Evolutionary conservation across 2,888 invertebrate species (phyloP).

Genomic region (Andrena praecox): DNA sequence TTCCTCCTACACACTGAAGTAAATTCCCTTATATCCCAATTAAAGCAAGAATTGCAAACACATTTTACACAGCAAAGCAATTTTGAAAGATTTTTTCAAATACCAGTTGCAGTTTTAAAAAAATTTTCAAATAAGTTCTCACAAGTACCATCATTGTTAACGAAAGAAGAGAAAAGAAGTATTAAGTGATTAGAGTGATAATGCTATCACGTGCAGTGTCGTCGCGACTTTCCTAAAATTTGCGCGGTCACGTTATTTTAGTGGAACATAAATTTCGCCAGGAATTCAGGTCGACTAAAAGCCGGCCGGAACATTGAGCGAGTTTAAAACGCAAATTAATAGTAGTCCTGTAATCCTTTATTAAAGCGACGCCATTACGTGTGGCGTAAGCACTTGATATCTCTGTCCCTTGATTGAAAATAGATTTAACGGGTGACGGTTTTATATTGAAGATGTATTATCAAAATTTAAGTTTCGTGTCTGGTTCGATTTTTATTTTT

Average conservation of each 20-base stretch:
- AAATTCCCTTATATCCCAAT: no score
- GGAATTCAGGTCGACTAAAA: conserved; percentile 5
- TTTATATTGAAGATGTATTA: no score
- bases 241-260: background rate
- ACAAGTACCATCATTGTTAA: background rate
- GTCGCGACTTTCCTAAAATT: conserved; percentile 1
- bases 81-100: no score
- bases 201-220: background rate
- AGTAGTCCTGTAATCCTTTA: conserved; percentile 12
- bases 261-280: conserved; percentile 1
- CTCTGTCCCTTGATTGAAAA: background rate
- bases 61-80: no score
- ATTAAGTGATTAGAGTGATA: background rate
- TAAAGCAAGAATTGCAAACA: no score
- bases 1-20: no score
- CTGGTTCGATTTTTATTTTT: no score
- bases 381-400: no score
- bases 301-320: background rate
- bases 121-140: background rate
- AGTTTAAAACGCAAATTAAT: conserved; percentile 40
- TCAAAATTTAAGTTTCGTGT: no score
- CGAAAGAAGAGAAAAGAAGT: background rate
- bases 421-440: no score
- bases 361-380: conserved; percentile 2
- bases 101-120: no score